These are phyloP conservation scores for Branchipolynoe longqiensis DNA, from an alignment of 2,888 invertebrate species.

Conservation along the genomic window DNA sequence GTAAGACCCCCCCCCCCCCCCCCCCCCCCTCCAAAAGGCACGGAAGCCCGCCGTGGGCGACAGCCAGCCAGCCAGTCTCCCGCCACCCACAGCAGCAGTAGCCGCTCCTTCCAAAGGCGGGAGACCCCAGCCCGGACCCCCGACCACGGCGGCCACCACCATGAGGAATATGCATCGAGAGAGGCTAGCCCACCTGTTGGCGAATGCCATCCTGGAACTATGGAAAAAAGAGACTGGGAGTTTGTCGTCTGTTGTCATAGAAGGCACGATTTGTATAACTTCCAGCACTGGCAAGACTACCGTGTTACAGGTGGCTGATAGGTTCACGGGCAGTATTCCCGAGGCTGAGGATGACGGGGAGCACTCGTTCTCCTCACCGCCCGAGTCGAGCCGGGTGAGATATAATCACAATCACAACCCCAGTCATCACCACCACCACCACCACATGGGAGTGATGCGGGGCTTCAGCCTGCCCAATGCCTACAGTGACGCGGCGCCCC, in stretches of 20 bases:
- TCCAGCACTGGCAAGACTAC: slow-evolving; percentile 67
- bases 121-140: background rate
- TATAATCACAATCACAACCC: background rate
- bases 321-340: slow-evolving; percentile 66
- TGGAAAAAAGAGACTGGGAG: slow-evolving; percentile 72
- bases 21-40: no score
- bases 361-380: slow-evolving; percentile 11
- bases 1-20: no score
- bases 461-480: slow-evolving; percentile 28
- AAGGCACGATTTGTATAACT: slow-evolving; percentile 71
- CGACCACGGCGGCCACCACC: slow-evolving; percentile 11
- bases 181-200: slow-evolving; percentile 68
- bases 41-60: no score
- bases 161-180: slow-evolving; percentile 69
- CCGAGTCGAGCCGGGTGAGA: background rate
- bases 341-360: slow-evolving; percentile 58
- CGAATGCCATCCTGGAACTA: slow-evolving; percentile 69
- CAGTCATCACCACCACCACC: background rate
- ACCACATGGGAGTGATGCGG: background rate
- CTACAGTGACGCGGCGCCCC: slow-evolving; percentile 11
- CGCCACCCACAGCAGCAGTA: no score
- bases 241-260: slow-evolving; percentile 67
- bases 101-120: no score
- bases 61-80: no score
- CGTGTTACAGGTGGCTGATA: slow-evolving; percentile 68